Base-by-base conservation (phyloP, 2,797 vertebrate genomes). In the Mallotus villosus region DNA sequence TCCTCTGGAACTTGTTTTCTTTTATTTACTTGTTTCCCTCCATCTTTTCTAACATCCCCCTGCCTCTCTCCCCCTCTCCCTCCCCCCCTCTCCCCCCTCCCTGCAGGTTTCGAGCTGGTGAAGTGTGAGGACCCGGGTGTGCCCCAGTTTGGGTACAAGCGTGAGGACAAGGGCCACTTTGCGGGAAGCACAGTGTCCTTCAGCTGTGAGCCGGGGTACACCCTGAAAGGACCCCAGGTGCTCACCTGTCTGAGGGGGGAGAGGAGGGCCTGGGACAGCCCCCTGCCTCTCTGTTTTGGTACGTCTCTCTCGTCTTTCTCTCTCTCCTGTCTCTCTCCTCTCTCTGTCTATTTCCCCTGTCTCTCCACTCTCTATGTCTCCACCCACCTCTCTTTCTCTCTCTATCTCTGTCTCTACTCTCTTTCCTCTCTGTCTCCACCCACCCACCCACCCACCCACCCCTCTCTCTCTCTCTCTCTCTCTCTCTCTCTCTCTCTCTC, bases 121-220 rank as follows among this genome's bases (percentile, higher is more conserved):
- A 97, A 94, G 81, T 99, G 98, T 4, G 97, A 99, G 80, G 97
- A 99, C 80, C 98, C 98, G 0, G 97, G 98, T 17, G 83, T 95
- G 22, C 97, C 97, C 0, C 95, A 94, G 89, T 99, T 98, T 12
- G 98, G 97, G 37, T 98, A 96, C 89, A 98, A 97, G 87, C 92
- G 92, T 16, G 96, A 94, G 0, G 97, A 99, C 9, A 97, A 95
- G 84, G 98, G 97, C 29, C 97, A 99, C 82, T 98, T 98, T 37
- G 96, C 98, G 1, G 98, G 97, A 68, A 99, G 97, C 87, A 94
- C 91, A 0, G 96, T 99, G 79, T 94, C 95, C 0, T 99, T 97
- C 25, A 94, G 82, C 91, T 99, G 98, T 46, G 96, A 98, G 82
- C 96, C 96, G 0, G 98, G 98, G 3, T 99, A 99, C 64, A 94